These are phyloP conservation scores for Resseliella maxima DNA, from an alignment of 2,888 invertebrate species.

Conservation along the genomic window DNA sequence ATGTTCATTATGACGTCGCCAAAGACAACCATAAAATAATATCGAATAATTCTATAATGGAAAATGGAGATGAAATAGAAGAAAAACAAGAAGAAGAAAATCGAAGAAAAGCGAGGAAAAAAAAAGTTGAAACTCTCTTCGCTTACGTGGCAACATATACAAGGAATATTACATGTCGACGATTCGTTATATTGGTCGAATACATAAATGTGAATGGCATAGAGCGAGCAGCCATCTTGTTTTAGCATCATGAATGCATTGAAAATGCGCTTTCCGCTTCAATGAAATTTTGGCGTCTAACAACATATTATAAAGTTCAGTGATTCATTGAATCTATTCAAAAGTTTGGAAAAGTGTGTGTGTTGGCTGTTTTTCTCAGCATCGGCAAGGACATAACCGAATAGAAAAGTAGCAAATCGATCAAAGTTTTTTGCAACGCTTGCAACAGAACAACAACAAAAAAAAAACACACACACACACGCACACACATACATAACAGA, in stretches of 20 bases:
- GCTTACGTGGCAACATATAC: neutral
- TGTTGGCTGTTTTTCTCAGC: neutral
- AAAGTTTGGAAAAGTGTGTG: slow-evolving; percentile 14
- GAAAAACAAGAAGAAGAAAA: neutral
- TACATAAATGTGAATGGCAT: neutral
- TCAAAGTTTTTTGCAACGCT: slow-evolving; percentile 31
- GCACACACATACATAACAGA: neutral
- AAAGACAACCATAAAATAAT: neutral
- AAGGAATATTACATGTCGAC: neutral
- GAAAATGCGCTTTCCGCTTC: slow-evolving; percentile 19
- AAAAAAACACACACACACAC: neutral
- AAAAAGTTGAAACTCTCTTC: neutral
- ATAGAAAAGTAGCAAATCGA: neutral
- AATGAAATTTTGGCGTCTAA: slow-evolving; percentile 15
- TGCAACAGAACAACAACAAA: neutral
- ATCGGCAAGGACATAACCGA: neutral
- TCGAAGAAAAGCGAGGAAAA: neutral
- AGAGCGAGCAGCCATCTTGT: slow-evolving; percentile 1
- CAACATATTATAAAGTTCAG: slow-evolving; percentile 34
- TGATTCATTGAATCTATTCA: neutral
- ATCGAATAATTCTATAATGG: neutral
- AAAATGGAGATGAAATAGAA: neutral
- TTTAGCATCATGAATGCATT: neutral
- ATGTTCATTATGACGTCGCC: slow-evolving; percentile 1
- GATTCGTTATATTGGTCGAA: neutral